Conservation (phyloP, 2,113 vertebrate species). For the Corythornis madagascariensis region DNA sequence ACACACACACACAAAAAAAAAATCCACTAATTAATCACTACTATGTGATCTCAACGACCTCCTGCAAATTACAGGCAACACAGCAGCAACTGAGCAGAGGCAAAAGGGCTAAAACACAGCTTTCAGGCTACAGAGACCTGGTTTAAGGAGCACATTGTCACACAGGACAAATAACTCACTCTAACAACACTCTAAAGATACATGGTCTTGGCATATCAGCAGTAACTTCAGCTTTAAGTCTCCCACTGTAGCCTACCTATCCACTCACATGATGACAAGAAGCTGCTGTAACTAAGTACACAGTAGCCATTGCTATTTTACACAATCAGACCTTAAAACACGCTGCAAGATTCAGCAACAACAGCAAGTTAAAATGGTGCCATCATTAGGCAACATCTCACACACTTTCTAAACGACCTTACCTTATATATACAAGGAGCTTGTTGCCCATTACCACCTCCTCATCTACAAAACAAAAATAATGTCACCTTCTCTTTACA, state of each 20-base stretch:
- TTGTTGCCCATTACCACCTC: constrained; percentile 98
- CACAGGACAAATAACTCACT: background rate
- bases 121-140: background rate
- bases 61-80: background rate
- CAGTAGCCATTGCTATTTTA: background rate
- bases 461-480: constrained; percentile 82
- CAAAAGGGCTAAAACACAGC: background rate
- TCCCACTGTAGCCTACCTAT: background rate
- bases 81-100: background rate
- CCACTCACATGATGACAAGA: background rate
- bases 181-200: background rate
- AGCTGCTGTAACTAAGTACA: background rate
- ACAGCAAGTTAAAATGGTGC: background rate
- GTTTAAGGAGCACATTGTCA: background rate
- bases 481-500: background rate
- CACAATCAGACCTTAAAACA: background rate
- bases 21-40: background rate
- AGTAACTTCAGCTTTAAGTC: background rate
- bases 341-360: background rate
- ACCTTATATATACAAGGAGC: constrained; percentile 98
- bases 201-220: background rate
- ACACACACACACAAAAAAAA: too few relatives aligned
- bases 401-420: background rate
- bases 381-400: background rate
- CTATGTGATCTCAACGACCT: background rate